Conservation (phyloP, 1,140 invertebrate species). For the Neodiprion lecontei region DNA sequence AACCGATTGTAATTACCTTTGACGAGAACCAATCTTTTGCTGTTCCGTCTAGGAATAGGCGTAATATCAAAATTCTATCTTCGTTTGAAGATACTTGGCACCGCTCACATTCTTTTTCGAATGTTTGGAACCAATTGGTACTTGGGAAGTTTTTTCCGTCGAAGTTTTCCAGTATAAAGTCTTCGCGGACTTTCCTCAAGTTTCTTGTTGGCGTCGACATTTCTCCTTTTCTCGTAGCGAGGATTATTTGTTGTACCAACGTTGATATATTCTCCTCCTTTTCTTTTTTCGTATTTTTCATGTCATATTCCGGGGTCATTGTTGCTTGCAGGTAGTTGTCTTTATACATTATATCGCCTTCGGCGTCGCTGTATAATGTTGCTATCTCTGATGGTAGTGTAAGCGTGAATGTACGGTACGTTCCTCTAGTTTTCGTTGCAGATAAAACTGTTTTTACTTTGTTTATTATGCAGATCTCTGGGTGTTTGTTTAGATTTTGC, state of each 20-base stretch:
- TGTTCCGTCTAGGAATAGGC: slow-evolving; percentile 14
- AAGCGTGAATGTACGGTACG: slow-evolving; percentile 9
- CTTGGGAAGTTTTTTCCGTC: slow-evolving; percentile 13
- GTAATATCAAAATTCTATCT: slow-evolving; percentile 10
- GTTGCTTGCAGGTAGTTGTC: slow-evolving; percentile 21
- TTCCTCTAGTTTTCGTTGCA: not conserved
- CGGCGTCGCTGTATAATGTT: slow-evolving; percentile 7
- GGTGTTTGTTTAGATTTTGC: not conserved
- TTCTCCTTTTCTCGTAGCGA: not conserved
- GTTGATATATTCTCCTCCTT: slow-evolving; percentile 20
- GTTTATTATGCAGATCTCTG: not conserved
- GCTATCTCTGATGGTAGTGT: not conserved
- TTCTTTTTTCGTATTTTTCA: not conserved
- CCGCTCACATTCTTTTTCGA: slow-evolving; percentile 15
- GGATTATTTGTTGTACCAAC: slow-evolving; percentile 19
- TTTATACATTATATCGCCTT: slow-evolving; percentile 15
- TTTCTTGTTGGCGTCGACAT: not conserved
- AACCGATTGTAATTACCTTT: not conserved
- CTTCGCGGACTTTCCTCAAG: not conserved
- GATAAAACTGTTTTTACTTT: not conserved
- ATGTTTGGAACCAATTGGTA: slow-evolving; percentile 10
- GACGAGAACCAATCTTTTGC: slow-evolving; percentile 13
- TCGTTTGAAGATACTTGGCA: not conserved
- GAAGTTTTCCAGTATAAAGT: slow-evolving; percentile 18
- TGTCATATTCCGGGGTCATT: slow-evolving; percentile 11